Evolutionary conservation across 2,113 vertebrate species (phyloP).

Genomic region (Sula dactylatra): DNA sequence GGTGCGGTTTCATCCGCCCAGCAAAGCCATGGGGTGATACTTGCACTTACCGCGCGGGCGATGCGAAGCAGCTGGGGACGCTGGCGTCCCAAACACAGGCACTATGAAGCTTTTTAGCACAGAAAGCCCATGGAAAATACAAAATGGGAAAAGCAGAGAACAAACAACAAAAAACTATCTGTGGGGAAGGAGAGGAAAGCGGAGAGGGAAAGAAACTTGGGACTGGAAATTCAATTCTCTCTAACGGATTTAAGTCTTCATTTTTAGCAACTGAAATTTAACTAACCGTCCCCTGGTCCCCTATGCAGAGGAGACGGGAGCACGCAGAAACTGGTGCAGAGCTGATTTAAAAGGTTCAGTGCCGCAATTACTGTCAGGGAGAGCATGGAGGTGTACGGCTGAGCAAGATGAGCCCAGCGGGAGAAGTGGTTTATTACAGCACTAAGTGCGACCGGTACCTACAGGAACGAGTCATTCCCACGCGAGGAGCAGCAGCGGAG

Average conservation of each 20-base stretch:
- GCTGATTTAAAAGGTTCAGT: fast-evolving
- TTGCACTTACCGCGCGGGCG: not conserved
- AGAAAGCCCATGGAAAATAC: not conserved
- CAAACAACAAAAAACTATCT: not conserved
- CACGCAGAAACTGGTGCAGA: not conserved
- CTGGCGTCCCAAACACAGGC: fast-evolving
- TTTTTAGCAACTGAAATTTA: not conserved
- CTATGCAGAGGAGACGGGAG: not conserved
- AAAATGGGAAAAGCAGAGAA: not conserved
- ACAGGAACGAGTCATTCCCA: not conserved
- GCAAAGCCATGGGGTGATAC: fast-evolving
- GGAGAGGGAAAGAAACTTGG: not conserved
- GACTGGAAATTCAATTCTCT: not conserved
- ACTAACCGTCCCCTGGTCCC: fast-evolving
- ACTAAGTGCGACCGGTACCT: not conserved
- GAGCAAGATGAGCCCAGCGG: not conserved
- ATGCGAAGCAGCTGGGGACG: fast-evolving
- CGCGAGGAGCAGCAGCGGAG: not conserved
- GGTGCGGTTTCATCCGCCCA: not conserved
- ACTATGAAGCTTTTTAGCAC: fast-evolving
- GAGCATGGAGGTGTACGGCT: not conserved
- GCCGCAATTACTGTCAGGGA: not conserved
- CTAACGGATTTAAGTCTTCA: not conserved
- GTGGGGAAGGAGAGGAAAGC: not conserved
- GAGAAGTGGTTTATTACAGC: not conserved